Evolutionary conservation across 2,797 vertebrate genomes (phyloP).

Genomic region (Acrocephalus scirpaceus): DNA sequence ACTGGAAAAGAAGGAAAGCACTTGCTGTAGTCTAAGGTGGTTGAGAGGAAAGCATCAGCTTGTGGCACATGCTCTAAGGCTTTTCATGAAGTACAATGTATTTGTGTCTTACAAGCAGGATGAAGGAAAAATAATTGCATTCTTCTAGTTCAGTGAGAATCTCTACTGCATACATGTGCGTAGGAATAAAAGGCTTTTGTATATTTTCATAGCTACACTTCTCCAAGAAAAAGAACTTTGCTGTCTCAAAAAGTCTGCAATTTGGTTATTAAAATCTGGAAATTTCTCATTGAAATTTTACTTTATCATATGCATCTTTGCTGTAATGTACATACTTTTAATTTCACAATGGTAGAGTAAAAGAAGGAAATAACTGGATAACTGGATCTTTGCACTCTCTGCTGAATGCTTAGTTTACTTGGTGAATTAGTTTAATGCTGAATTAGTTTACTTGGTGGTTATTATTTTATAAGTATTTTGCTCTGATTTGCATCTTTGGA

Average conservation of each 20-base stretch:
- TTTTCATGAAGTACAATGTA: not conserved
- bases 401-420: not conserved
- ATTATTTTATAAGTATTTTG: conserved; percentile 36
- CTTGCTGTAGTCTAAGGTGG: not conserved
- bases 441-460: not conserved
- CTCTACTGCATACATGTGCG: not conserved
- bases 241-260: not conserved
- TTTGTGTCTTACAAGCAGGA: conserved; percentile 10
- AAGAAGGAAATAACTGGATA: not conserved
- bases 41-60: not conserved
- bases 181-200: conserved; percentile 51
- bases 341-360: not conserved
- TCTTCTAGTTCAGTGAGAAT: conserved; percentile 14
- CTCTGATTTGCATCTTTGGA: conserved; percentile 28
- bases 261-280: not conserved
- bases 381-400: not conserved
- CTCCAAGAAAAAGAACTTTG: conserved; percentile 9
- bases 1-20: not conserved
- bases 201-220: conserved; percentile 9
- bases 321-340: not conserved
- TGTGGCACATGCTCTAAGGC: not conserved
- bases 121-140: conserved; percentile 22
- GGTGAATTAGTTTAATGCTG: too few species aligned
- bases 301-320: not conserved
- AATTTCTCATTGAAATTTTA: not conserved